Evolutionary conservation across 2,797 vertebrate species (phyloP), one percentile per base, ranked within the genome.

Genomic region (Odontamblyopus lacepedii): DNA sequence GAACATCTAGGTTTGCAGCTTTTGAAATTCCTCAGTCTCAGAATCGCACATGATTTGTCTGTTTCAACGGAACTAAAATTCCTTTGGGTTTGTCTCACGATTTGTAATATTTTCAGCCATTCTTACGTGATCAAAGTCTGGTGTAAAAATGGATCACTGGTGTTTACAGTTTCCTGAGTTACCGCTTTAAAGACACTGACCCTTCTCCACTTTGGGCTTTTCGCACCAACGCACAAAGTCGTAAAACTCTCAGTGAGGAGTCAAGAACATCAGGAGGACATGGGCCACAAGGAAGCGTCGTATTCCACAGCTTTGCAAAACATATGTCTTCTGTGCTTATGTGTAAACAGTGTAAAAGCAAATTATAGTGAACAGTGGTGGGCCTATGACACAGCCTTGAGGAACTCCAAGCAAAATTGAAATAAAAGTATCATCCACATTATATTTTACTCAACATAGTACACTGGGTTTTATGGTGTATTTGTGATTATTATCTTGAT

Each of bases 211-310:
- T 67, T 19, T 50, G 62, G 69, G 41, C 69, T 26, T 74, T 74
- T 82, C 64, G 57, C 71, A 78, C 56, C 64, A 13, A 77, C 51
- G 41, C 63, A 69, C 13, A 48, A 70, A 72, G 41, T 64, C 44
- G 11, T 72, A 76, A 74, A 74, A 71, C 59, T 29, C 30, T 32
- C 67, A 70, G 1, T 0, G 23, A 69, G 2, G 23, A 75, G 60
- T 75, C 69, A 68, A 2, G 2, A 69, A 73, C 53, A 6, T 61
- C 1, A 18, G 29, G 16, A 62, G 30, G 56, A 26, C 18, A 55
- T 23, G 6, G 19, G 6, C 4, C 53, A 55, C 12, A 48, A 48
- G 12, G 44, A 48, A 48, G 44, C 13, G 3, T 48, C 12, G 3
- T 48, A 15, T 12, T 48, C 44, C 44, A 48, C 51, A 53, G 18